Evolutionary conservation across 2,888 invertebrate genomes (phyloP), one percentile per base, ranked within the genome.

Genomic region (Tyria jacobaeae): DNA sequence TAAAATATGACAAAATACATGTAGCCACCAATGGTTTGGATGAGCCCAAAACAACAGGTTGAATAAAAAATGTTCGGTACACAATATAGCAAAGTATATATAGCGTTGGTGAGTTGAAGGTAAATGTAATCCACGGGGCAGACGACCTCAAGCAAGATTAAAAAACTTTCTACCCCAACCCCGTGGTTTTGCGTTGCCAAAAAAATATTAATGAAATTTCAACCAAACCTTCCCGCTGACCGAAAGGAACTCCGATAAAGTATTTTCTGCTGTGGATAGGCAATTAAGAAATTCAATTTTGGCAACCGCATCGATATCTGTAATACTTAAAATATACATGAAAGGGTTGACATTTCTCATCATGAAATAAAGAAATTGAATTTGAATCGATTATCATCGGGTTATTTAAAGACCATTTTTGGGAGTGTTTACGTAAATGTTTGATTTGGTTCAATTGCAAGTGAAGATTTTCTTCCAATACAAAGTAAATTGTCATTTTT

Each of bases 231-330:
- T 68, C 86, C 79, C 83, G 82, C 84, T 89, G 89, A 86, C 88
- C 89, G 81, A 86, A 84, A 81, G 75, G 78, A 83, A 87, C 84
- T 88, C 86, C 84, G 82, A 86, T 85, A 84, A 90, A 89, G 87
- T 87, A 84, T 86, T 87, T 82, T 78, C 85, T 86, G 88, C 85
- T 81, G 83, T 79, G 85, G 87, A 85, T 84, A 86, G 86, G 85
- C 86, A 89, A 89, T 90, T 89, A 89, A 87, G 86, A 82, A 86
- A 88, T 89, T 89, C 84, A 88, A 89, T 89, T 89, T 86, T 82
- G 68, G 60, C 50, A 59, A 64, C 67, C 15, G 68, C 68, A 66
- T 77, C 75, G 64, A 58, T 74, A 65, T 58, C 58, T 39, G 61
- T 65, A 49, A 60, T 64, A 56, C 47, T 31, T 55, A 12, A 21